Evolutionary conservation across 2,888 invertebrate species (phyloP).

Genomic region (Blastobasis adustella): DNA sequence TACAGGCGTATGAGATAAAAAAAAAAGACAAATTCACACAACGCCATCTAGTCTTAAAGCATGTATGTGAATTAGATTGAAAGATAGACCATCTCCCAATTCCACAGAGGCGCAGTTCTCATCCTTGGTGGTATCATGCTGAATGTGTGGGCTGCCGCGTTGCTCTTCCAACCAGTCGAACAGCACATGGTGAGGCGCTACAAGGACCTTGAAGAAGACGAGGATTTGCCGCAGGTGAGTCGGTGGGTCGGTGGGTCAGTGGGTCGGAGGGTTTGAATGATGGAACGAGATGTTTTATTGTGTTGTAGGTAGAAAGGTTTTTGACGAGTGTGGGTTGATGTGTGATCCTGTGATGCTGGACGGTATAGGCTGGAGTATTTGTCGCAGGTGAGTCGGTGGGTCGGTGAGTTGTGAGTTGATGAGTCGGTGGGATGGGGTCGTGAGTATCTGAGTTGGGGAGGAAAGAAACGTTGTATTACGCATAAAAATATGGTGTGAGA

Average conservation of each 20-base stretch:
- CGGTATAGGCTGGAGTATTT: constrained; percentile 31
- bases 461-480: too few species aligned
- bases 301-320: too few species aligned
- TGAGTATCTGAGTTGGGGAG: too few species aligned
- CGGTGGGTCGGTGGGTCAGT: neutral
- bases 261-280: neutral
- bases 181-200: constrained; percentile 83
- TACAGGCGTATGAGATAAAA: too few species aligned
- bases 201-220: constrained; percentile 56
- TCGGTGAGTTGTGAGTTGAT: neutral
- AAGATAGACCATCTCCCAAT: too few species aligned
- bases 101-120: constrained; percentile 82
- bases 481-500: too few species aligned
- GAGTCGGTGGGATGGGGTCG: neutral
- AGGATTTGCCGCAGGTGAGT: constrained; percentile 55
- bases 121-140: constrained; percentile 88
- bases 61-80: too few species aligned
- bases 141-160: constrained; percentile 88
- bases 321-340: too few species aligned
- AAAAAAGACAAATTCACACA: too few species aligned
- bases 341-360: too few species aligned
- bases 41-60: too few species aligned
- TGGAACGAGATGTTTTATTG: too few species aligned
- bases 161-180: constrained; percentile 89
- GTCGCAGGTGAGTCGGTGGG: constrained; percentile 41